Base-by-base conservation (phyloP, 2,888 invertebrate species). In the Sipunculus nudus region DNA sequence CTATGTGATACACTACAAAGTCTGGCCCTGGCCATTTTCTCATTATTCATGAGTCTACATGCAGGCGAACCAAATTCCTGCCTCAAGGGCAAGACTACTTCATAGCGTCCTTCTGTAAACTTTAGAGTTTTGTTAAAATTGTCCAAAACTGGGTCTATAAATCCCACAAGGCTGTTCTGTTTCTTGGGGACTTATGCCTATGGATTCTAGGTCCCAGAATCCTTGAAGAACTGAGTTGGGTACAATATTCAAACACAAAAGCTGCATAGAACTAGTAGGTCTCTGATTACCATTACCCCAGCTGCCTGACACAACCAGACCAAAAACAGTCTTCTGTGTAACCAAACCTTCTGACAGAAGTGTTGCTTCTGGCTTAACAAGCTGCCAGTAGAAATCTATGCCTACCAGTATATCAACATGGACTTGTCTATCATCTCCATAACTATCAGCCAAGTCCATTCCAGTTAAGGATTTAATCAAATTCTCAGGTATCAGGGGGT, bases 381-480 rank as follows among this genome's bases (percentile, higher is more conserved):
- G 10, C n/a, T 39, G 5, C 52, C 52, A 52, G 31, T 39, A 52
- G 26, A 10, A 28, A 29, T 39, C 52, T 8, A 38, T 4, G 4
- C 52, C 52, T 21, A 52, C 26, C 38, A 52, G 19, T n/a, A 52
- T 52, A 23, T 52, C 52, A 6, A 52, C 25, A 6, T 5, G n/a
- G n/a, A 39, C 8, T 19, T 16, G 25, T 5, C 23, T 38, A 13
- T 23, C 40, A 16, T 52, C 52, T 13, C 38, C 38, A 35, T 35
- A 16, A 35, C 38, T 13, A 38, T 49, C 49, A 16, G 31, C 49
- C n/a, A 49, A 21, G 3, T 28, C 49, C 16, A 49, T 5, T 3
- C 25, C 16, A 5, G 19, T 35, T 16, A 49, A 32, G 3, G 10
- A 31, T 19, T 29, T 28, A 19, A 49, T 19, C 5, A 32, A 6